Evolutionary conservation across 2,797 vertebrate species (phyloP), one percentile per base, ranked within the genome.

Genomic region (Pantherophis alleghaniensis): DNA sequence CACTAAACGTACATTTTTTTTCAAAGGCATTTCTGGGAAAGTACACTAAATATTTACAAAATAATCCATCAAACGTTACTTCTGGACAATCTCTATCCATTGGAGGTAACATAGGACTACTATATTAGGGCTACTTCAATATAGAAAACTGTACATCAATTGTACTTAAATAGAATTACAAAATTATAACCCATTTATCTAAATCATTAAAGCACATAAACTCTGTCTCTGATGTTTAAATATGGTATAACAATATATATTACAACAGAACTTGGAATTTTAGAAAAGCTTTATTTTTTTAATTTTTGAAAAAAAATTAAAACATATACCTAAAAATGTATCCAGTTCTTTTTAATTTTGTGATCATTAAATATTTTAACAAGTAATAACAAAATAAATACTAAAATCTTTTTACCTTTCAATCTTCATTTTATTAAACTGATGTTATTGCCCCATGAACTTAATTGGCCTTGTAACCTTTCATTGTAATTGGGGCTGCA

Each of bases 1-100:
- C 96, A 93, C 96, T 97, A 96, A 96, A 88, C 95, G 95, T 94
- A 96, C 95, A 93, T 37, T 96, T 94, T 95, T 60, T 94, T 95
- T 93, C 90, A 94, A 98, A 97, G 95, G 86, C 95, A 94, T 95
- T 94, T 92, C 93, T 95, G 95, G 94, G 94, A 95, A 97, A 93
- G 95, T 42, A 51, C 1, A 92, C 94, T 51, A 95, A 93, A 95
- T 95, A 83, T 57, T 93, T 91, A 94, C 47, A 91, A 94, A 93
- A 93, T 93, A 83, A 47, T 87, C 53, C 51, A 91, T 56, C 87
- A 86, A 5, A 88, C n/a, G 24, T 47, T 83, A 61, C 11, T 42
- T 18, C 66, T 79, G 57, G 66, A 37, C 47, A 89, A 60, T 10
- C 14, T 61, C 22, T 93, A 11, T 24, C 9, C 32, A 56, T 0